Conservation (phyloP, 2,113 vertebrate genomes). For the Cyprinodon variegatus region DNA sequence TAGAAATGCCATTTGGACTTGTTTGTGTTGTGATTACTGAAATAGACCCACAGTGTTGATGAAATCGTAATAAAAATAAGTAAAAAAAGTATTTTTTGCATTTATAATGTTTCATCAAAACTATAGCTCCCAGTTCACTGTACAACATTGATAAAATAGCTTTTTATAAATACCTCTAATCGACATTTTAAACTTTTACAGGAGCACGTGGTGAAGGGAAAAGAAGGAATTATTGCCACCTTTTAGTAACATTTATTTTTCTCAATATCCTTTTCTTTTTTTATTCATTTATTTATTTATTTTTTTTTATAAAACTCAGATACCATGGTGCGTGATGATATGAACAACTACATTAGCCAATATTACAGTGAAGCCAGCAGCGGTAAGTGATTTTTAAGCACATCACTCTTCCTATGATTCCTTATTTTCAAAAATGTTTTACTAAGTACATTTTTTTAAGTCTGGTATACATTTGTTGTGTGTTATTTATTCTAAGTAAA, state of each 20-base stretch:
- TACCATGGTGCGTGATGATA: constrained; percentile 82
- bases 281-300: not conserved
- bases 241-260: not conserved
- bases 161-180: too few species aligned
- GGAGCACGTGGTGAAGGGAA: not conserved
- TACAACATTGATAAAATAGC: not conserved
- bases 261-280: not conserved
- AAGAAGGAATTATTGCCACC: not conserved
- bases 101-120: not conserved
- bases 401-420: not conserved
- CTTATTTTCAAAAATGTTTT: not conserved
- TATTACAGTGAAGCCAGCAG: constrained; percentile 90
- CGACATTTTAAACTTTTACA: not conserved
- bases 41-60: constrained; percentile 30
- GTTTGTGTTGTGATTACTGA: constrained; percentile 50
- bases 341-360: constrained; percentile 95
- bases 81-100: not conserved
- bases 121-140: not conserved
- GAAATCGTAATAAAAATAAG: constrained; percentile 13
- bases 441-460: not conserved
- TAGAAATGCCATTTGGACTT: constrained; percentile 52
- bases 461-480: not conserved
- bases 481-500: too few species aligned
- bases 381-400: constrained; percentile 77
- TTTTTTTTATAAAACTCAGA: constrained; percentile 70